These are phyloP conservation scores for Enoplosus armatus DNA, from an alignment of 2,797 vertebrate species.

Conservation along the genomic window DNA sequence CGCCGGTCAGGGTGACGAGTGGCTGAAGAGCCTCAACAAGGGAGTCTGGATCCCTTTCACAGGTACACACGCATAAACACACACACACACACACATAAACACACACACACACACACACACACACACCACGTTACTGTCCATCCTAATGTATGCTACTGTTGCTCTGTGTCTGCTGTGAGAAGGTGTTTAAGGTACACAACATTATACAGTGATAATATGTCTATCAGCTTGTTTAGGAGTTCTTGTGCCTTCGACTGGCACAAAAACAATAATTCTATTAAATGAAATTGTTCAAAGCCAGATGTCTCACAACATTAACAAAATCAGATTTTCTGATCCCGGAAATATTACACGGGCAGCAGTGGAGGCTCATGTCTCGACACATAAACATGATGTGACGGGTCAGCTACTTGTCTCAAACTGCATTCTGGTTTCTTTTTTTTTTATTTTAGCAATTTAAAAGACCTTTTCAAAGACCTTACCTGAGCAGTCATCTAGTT, in stretches of 20 bases:
- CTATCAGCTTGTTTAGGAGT: neutral
- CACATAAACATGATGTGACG: neutral
- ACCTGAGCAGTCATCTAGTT: neutral
- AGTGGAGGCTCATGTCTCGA: neutral
- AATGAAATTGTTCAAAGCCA: neutral
- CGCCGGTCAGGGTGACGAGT: slow-evolving; percentile 86
- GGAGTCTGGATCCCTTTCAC: slow-evolving; percentile 89
- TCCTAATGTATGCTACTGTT: neutral
- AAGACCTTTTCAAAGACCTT: neutral
- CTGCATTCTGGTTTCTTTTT: neutral
- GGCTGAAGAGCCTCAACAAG: slow-evolving; percentile 87
- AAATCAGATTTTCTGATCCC: neutral
- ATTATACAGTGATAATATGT: neutral
- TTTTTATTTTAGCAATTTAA: neutral
- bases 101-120: too few relatives aligned
- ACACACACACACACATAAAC: neutral
- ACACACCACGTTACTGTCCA: too few relatives aligned
- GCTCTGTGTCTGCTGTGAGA: neutral
- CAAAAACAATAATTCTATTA: neutral
- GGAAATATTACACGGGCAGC: neutral
- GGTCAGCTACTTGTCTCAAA: neutral
- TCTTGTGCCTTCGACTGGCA: neutral
- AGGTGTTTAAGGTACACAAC: neutral
- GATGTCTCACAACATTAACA: neutral
- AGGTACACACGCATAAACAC: slow-evolving; percentile 64